phyloP scores from a whole-genome alignment of 2,888 invertebrate species.

The Oeneis ivallda region DNA sequence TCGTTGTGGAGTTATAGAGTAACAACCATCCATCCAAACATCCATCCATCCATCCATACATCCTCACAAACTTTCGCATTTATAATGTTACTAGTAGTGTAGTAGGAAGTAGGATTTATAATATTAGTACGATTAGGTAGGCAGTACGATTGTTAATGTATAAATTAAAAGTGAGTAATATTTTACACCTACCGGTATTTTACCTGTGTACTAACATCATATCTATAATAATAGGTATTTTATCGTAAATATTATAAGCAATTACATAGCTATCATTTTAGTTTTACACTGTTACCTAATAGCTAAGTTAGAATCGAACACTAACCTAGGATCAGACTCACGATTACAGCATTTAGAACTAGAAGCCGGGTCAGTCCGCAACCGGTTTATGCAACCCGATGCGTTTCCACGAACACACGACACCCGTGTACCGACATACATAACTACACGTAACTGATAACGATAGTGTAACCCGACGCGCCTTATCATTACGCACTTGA shows the following conservation, averaged over 20 bases:
- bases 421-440: constrained; percentile 28
- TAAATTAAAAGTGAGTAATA: too few species aligned
- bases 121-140: too few species aligned
- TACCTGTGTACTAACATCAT: too few species aligned
- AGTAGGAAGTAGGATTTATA: too few species aligned
- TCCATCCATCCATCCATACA: too few species aligned
- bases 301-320: constrained; percentile 10
- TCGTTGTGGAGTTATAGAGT: too few species aligned
- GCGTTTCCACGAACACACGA: constrained; percentile 37
- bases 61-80: too few species aligned
- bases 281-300: constrained; percentile 1
- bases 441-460: constrained; percentile 36
- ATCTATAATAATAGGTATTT: too few species aligned
- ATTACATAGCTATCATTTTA: not conserved
- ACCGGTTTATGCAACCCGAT: constrained; percentile 39
- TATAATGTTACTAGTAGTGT: too few species aligned
- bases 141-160: too few species aligned
- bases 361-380: constrained; percentile 23
- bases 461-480: constrained; percentile 35
- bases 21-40: too few species aligned
- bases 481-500: constrained; percentile 38
- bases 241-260: not conserved
- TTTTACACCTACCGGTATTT: too few species aligned
- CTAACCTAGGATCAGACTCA: constrained; percentile 25
- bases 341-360: constrained; percentile 32